Percentiles rank a stretch among this genome's conserved stretches.
These are phyloP conservation scores for Epizoanthus illoricatus DNA, from an alignment of 92 coral and sea anemone species.

Conservation along the genomic window DNA sequence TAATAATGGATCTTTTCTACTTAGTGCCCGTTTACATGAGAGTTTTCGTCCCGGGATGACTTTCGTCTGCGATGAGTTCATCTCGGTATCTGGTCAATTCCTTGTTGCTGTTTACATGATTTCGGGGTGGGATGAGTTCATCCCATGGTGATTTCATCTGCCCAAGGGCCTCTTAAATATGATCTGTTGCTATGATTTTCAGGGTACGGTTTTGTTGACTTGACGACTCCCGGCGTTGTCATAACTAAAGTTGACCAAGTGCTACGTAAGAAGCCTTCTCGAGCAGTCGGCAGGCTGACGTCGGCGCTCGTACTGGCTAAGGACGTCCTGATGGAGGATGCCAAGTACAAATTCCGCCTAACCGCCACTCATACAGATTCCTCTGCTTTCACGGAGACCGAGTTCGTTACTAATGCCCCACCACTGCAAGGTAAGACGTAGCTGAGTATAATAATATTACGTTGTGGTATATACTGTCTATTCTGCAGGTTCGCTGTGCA, in stretches of 20 bases:
- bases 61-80: too few species aligned
- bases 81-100: too few species aligned
- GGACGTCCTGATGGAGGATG: conserved; percentile 50
- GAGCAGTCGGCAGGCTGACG: neutral
- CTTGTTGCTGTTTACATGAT: too few species aligned
- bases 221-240: conserved; percentile 36
- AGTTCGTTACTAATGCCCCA: conserved; percentile 61
- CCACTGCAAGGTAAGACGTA: conserved; percentile 65
- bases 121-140: too few species aligned
- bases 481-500: too few species aligned
- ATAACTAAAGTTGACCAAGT: conserved; percentile 5
- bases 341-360: conserved; percentile 56
- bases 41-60: too few species aligned
- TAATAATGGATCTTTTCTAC: too few species aligned
- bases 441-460: neutral
- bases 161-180: too few species aligned
- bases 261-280: conserved; percentile 28
- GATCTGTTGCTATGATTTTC: neutral
- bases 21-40: too few species aligned
- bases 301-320: conserved; percentile 47
- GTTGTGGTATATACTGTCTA: too few species aligned
- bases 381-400: conserved; percentile 60
- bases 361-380: conserved; percentile 58
- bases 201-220: conserved; percentile 61
- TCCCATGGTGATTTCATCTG: too few species aligned